Conservation (phyloP, 1,140 invertebrate species). For the Drosophila nebulosa region DNA sequence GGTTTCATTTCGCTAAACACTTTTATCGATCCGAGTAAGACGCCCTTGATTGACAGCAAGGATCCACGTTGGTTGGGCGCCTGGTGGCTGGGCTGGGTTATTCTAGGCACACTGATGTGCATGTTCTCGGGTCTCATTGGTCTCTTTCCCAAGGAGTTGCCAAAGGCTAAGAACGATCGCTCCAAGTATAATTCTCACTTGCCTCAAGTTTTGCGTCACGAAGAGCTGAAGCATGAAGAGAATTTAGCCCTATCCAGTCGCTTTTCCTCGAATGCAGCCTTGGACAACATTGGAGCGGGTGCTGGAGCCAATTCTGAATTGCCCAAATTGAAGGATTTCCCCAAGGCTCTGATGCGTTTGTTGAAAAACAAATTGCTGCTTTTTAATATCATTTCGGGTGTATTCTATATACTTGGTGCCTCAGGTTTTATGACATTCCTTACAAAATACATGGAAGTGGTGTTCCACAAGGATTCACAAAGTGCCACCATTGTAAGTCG, state of each 20-base stretch:
- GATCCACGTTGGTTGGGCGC: slow-evolving; percentile 87
- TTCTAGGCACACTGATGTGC: slow-evolving; percentile 83
- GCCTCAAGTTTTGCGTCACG: slow-evolving; percentile 66
- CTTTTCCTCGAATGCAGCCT: slow-evolving; percentile 59
- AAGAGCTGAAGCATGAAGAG: slow-evolving; percentile 65
- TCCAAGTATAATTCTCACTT: slow-evolving; percentile 64
- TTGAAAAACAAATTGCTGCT: slow-evolving; percentile 84
- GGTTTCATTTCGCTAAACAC: slow-evolving; percentile 85
- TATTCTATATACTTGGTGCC: slow-evolving; percentile 85
- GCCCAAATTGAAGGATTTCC: slow-evolving; percentile 82
- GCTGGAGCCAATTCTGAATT: slow-evolving; percentile 54
- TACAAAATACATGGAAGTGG: slow-evolving; percentile 87
- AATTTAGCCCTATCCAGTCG: slow-evolving; percentile 63
- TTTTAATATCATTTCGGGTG: slow-evolving; percentile 83
- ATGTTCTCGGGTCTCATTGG: slow-evolving; percentile 84
- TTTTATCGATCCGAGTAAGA: slow-evolving; percentile 85
- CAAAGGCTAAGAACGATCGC: slow-evolving; percentile 36
- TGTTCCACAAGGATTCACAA: slow-evolving; percentile 85
- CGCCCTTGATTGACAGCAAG: slow-evolving; percentile 84
- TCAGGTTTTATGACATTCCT: slow-evolving; percentile 87
- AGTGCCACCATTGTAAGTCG: slow-evolving; percentile 82
- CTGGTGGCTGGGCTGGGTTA: slow-evolving; percentile 87
- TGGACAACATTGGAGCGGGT: slow-evolving; percentile 59
- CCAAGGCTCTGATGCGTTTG: slow-evolving; percentile 83
- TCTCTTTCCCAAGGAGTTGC: slow-evolving; percentile 84